Evolutionary conservation across 2,888 invertebrate genomes (phyloP), one percentile per base, ranked within the genome.

Genomic region (Himalopsyche anomala): DNA sequence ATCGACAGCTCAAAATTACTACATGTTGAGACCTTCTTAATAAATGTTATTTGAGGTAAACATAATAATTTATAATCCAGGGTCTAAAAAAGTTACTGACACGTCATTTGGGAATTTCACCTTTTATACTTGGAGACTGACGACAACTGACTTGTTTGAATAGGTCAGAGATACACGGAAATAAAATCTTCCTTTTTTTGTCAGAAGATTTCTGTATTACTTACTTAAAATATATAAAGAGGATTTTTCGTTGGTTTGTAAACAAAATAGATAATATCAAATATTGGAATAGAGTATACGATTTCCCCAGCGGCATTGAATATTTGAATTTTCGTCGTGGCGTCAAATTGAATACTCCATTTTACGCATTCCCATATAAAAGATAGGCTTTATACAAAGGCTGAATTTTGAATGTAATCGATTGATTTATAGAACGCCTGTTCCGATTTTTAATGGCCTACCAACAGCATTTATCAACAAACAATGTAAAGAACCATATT

Each of bases 341-440:
- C 36, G 36, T 36, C 74, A 74, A 74, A 74, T 74, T 74, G 28
- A 74, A 74, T 74, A 74, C 74, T 12, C 8, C 28, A 4, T 74
- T 74, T 74, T 74, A 28, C 74, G 74, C 2, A 12, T 36, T 74
- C 15, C 74, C 74, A 74, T 74, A 74, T 38, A 38, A 74, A 74
- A 36, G 38, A 36, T 74, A 36, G 36, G 36, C 36, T 11, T 36
- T 69, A 36, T 15, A 74, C 74, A 74, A 74, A 74, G 74, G 36
- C 12, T 38, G 15, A 74, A 36, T 74, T 74, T 36, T 74, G 28
- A 36, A 74, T 74, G 74, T 74, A 74, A 74, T 36, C 74, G 74
- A 74, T 74, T 74, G 74, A 74, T 74, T 74, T 74, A 74, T 74
- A 74, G 36, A 15, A 74, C 74, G 28, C 74, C 74, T 74, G 74